Base-by-base conservation (phyloP, 2,888 invertebrate genomes). In the Eupithecia pulchellata region DNA sequence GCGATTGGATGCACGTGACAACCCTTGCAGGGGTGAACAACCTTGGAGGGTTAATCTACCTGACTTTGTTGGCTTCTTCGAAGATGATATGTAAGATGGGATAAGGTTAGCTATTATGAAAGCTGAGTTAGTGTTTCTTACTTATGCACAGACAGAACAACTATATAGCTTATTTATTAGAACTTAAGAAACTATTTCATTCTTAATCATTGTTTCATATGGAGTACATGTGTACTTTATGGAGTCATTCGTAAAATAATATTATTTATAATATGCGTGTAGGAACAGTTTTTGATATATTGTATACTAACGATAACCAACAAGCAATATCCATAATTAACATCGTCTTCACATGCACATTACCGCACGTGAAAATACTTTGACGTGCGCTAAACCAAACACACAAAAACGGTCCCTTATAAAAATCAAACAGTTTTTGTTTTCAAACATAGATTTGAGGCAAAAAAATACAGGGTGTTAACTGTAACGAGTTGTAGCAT, bases 381-480 rank as follows among this genome's bases (percentile, higher is more conserved):
- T 61, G 65, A 72, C 70, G 82, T 86, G 87, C 87, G 91, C 87
- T 89, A 90, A 91, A 87, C 88, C 86, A 92, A 92, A 92, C 87
- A 91, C 78, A 89, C 81, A 92, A 91, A 92, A 89, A 88, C 84
- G 74, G 79, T 76, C 76, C 74, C 75, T 78, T 81, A 89, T 83
- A 91, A 91, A 91, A 91, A 91, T 91, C 84, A 25, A 88, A 85
- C 79, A 82, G 87, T 90, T 86, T 89, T 85, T 90, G 86, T 89
- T 86, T 82, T 80, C 83, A 85, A 87, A 89, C 83, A 87, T 78
- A 82, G 76, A 69, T 68, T 73, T 64, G 61, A 25, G 74, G 82
- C 82, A 87, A 88, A 89, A n/a, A 90, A 88, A 86, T 78, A 74
- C 66, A 81, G 89, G 88, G 91, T 89, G 91, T 90, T 88, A 91